Percentiles rank a stretch among this genome's conserved stretches.
Conservation (phyloP, 2,888 invertebrate genomes). For the Digitonthophagus gazella region DNA sequence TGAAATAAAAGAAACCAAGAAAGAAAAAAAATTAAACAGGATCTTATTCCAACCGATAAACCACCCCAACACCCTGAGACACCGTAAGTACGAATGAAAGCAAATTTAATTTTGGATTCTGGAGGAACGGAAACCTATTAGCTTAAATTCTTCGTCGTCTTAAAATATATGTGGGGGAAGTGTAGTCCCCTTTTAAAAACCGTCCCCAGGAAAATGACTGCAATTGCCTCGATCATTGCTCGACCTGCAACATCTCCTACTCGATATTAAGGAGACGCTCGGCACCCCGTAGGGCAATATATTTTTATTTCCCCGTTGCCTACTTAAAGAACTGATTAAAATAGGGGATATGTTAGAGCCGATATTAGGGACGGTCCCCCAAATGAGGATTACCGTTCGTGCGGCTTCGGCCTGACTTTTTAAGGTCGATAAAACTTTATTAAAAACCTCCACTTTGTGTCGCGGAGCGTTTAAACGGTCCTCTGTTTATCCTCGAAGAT, state of each 20-base stretch:
- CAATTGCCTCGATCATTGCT: conserved; percentile 52
- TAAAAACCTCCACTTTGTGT: conserved; percentile 19
- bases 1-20: no score
- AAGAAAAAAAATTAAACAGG: not conserved
- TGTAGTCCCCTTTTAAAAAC: conserved; percentile 36
- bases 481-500: conserved; percentile 1
- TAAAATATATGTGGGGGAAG: conserved; percentile 44
- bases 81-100: conserved; percentile 28
- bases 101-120: conserved; percentile 46
- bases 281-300: conserved; percentile 45
- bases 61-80: not conserved
- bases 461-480: conserved; percentile 2
- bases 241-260: conserved; percentile 33
- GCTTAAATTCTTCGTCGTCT: conserved; percentile 46
- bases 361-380: conserved; percentile 42
- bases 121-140: conserved; percentile 47
- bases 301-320: conserved; percentile 53
- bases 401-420: conserved; percentile 25
- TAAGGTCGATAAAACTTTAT: conserved; percentile 28
- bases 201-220: conserved; percentile 46
- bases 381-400: conserved; percentile 28
- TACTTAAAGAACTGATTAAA: conserved; percentile 54
- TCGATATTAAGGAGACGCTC: conserved; percentile 32
- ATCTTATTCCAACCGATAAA: not conserved
- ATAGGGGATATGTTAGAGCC: conserved; percentile 49